phyloP scores from a whole-genome alignment of 1,140 invertebrate genomes.

The Megathymus violae region DNA sequence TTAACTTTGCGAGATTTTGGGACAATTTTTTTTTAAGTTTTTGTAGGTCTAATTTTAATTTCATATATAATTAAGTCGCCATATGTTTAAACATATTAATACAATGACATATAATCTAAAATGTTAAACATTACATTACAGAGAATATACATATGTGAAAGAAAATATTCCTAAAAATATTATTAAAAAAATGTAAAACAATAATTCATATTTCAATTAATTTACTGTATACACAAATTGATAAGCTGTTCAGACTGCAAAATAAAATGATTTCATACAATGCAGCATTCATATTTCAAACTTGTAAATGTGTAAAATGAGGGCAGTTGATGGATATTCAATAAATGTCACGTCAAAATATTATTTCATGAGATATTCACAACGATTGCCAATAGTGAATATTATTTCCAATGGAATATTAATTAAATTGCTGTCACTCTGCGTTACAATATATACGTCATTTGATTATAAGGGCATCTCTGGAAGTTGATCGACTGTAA shows the following conservation, averaged over 20 bases:
- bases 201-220: background rate
- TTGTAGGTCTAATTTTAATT: too few species aligned
- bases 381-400: slow-evolving; percentile 25
- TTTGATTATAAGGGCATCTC: background rate
- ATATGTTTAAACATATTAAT: too few species aligned
- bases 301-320: slow-evolving; percentile 26
- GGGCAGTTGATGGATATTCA: slow-evolving; percentile 28
- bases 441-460: slow-evolving; percentile 13
- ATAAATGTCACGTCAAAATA: slow-evolving; percentile 28
- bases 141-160: too few species aligned
- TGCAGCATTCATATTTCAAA: slow-evolving; percentile 12
- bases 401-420: slow-evolving; percentile 21
- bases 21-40: too few species aligned
- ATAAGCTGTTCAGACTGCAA: slow-evolving; percentile 6
- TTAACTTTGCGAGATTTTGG: too few species aligned
- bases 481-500: background rate
- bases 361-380: slow-evolving; percentile 21
- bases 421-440: slow-evolving; percentile 11
- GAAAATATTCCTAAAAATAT: too few species aligned
- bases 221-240: slow-evolving; percentile 19
- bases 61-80: too few species aligned
- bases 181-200: too few species aligned
- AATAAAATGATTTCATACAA: slow-evolving; percentile 26
- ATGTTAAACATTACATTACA: too few species aligned
- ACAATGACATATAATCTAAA: too few species aligned